Evolutionary conservation across 2,888 invertebrate genomes (phyloP).

Genomic region (Ennomos quercinarius): DNA sequence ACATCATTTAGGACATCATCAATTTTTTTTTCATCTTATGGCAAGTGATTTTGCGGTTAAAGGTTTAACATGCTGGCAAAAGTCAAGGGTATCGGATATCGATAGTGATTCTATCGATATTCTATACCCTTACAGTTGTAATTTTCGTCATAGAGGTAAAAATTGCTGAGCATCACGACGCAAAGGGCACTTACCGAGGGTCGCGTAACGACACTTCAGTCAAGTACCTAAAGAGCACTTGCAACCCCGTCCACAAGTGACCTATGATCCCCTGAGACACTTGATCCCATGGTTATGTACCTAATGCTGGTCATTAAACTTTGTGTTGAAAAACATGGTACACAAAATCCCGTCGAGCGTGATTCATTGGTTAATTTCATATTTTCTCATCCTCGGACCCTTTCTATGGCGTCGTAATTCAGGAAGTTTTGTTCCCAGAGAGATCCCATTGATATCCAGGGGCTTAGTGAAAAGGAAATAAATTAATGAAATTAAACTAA

Average conservation of each 20-base stretch:
- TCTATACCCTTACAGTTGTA: too few relatives aligned
- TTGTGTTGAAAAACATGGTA: slow-evolving; percentile 20
- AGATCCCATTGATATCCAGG: slow-evolving; percentile 5
- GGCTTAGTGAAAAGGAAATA: slow-evolving; percentile 18
- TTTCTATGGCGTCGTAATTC: slow-evolving; percentile 12
- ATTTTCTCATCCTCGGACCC: slow-evolving; percentile 11
- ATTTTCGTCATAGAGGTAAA: neutral
- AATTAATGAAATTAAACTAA: slow-evolving; percentile 7
- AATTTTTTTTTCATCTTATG: too few relatives aligned
- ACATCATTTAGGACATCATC: too few relatives aligned
- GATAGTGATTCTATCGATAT: neutral
- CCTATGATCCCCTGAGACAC: slow-evolving; percentile 8
- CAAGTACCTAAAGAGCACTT: slow-evolving; percentile 13
- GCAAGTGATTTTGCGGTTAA: too few relatives aligned
- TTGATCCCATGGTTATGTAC: slow-evolving; percentile 17
- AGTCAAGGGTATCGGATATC: neutral
- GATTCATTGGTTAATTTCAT: slow-evolving; percentile 26
- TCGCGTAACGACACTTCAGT: slow-evolving; percentile 16
- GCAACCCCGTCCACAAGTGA: slow-evolving; percentile 14
- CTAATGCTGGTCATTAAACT: slow-evolving; percentile 25
- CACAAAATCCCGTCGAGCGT: slow-evolving; percentile 13
- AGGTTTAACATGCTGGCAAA: neutral
- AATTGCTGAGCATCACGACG: slow-evolving; percentile 22
- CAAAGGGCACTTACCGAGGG: slow-evolving; percentile 14
- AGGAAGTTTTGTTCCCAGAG: slow-evolving; percentile 16